Percentiles rank a stretch among this genome's conserved stretches.
phyloP scores from a whole-genome alignment of 2,113 vertebrate species.

The Lepus americanus region DNA sequence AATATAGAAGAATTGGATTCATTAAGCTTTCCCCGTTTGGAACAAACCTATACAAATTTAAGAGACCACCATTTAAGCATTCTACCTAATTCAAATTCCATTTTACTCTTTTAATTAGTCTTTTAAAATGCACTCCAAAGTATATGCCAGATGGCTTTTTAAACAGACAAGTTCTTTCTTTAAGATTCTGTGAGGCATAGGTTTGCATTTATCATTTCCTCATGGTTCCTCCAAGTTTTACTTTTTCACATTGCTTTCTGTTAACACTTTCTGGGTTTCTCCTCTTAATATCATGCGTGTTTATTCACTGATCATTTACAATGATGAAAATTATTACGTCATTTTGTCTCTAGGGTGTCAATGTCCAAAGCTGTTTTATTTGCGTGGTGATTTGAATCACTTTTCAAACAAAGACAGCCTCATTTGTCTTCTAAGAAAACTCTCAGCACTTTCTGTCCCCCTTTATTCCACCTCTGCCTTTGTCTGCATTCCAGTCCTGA shows the following conservation, averaged over 20 bases:
- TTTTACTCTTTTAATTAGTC: constrained; percentile 40
- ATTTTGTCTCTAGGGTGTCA: background rate
- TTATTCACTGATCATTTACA: background rate
- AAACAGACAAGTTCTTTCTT: constrained; percentile 38
- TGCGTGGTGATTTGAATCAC: background rate
- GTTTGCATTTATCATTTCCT: constrained; percentile 2
- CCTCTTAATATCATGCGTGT: background rate
- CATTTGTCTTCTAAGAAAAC: background rate
- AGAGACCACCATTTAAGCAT: background rate
- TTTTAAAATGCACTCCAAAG: constrained; percentile 9
- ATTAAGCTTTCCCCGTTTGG: background rate
- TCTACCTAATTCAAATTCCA: constrained; percentile 30
- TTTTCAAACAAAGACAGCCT: background rate
- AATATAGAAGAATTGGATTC: background rate
- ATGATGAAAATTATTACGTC: background rate
- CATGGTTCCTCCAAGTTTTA: background rate
- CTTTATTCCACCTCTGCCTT: background rate
- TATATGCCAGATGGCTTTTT: background rate
- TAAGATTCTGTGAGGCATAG: background rate
- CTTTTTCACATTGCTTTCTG: background rate
- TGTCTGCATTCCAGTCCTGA: background rate
- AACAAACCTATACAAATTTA: background rate
- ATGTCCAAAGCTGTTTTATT: background rate
- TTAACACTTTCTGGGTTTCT: background rate
- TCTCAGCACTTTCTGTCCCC: background rate